Conservation (phyloP, 2,888 invertebrate species). For the Orthosia incerta region DNA sequence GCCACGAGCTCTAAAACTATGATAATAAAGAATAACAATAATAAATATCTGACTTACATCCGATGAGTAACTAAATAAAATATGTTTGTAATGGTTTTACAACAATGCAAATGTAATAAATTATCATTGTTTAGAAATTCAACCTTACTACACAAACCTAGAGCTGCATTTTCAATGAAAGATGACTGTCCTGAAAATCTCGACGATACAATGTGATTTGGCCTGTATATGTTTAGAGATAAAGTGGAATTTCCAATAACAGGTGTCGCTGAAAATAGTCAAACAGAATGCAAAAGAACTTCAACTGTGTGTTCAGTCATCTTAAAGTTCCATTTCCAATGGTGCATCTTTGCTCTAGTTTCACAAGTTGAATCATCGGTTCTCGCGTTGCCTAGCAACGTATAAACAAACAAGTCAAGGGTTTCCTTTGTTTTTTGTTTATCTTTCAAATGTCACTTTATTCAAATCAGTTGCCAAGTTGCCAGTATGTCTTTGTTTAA, state of each 20-base stretch:
- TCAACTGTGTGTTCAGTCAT: background rate
- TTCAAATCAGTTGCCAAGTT: conserved; percentile 22
- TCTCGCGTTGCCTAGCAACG: conserved; percentile 61
- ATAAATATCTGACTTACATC: conserved; percentile 1
- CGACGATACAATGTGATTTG: background rate
- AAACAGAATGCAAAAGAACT: background rate
- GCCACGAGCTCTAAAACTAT: background rate
- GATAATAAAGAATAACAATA: background rate
- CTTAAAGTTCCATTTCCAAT: background rate
- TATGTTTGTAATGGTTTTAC: conserved; percentile 23
- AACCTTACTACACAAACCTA: background rate
- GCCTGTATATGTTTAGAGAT: rapidly evolving
- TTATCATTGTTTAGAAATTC: background rate
- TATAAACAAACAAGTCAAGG: conserved; percentile 44
- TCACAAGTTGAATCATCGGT: conserved; percentile 19
- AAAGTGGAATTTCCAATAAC: conserved; percentile 5
- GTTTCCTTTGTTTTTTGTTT: conserved; percentile 26
- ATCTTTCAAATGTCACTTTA: conserved; percentile 36
- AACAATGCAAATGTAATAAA: conserved; percentile 23
- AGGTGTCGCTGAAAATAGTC: background rate
- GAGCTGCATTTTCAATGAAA: background rate
- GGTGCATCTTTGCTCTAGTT: conserved; percentile 45
- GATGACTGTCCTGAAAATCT: conserved; percentile 2
- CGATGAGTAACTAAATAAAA: conserved; percentile 25
- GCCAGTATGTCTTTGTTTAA: conserved; percentile 31